Conservation (phyloP, 2,888 invertebrate genomes). For the Synanthedon andrenaeformis region DNA sequence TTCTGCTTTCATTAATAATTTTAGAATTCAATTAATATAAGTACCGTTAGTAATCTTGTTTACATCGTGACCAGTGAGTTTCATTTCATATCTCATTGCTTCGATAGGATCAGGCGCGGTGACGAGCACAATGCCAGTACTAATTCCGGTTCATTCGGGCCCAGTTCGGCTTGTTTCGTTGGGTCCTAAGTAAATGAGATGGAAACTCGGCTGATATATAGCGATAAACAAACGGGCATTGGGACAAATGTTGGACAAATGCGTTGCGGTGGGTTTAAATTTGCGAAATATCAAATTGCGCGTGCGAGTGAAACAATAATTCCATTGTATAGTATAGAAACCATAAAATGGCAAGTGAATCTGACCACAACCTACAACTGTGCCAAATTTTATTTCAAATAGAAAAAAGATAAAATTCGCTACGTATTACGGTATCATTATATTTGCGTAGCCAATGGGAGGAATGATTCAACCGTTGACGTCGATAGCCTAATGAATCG, state of each 20-base stretch:
- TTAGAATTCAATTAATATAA: conserved; percentile 2
- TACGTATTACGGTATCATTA: neutral
- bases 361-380: no score
- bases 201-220: conserved; percentile 44
- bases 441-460: neutral
- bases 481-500: conserved; percentile 15
- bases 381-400: no score
- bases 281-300: conserved; percentile 4
- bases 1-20: neutral
- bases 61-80: conserved; percentile 23
- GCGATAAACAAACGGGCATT: conserved; percentile 21
- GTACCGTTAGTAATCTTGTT: conserved; percentile 11
- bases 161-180: conserved; percentile 6
- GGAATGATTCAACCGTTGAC: conserved; percentile 3
- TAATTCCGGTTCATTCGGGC: conserved; percentile 23
- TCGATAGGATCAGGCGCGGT: conserved; percentile 33
- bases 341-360: no score
- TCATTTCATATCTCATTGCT: conserved; percentile 47
- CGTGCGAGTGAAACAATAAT: neutral
- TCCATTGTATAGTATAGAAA: no score
- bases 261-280: conserved; percentile 7
- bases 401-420: neutral
- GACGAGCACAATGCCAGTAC: conserved; percentile 20
- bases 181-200: conserved; percentile 36
- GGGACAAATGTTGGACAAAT: conserved; percentile 9